These are phyloP conservation scores for Apantesis nais DNA, from an alignment of 2,888 invertebrate genomes.

Conservation along the genomic window DNA sequence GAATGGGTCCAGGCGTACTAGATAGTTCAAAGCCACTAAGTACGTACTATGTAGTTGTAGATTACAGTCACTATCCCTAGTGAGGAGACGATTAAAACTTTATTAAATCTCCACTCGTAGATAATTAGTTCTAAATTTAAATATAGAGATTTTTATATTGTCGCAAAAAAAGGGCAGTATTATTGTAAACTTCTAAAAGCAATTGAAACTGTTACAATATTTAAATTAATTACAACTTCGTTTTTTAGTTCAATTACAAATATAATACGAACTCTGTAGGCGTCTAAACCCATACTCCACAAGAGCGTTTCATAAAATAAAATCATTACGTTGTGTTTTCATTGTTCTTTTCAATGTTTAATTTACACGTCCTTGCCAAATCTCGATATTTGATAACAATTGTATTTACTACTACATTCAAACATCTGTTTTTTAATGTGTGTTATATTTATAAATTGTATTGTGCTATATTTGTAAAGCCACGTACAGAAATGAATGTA, in stretches of 20 bases:
- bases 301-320: slow-evolving; percentile 26
- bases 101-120: too few relatives aligned
- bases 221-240: neutral
- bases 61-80: too few relatives aligned
- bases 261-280: neutral
- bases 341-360: slow-evolving; percentile 37
- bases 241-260: neutral
- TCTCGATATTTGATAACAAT: slow-evolving; percentile 31
- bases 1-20: neutral
- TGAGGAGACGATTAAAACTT: too few relatives aligned
- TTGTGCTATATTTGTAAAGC: neutral
- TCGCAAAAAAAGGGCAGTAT: too few relatives aligned
- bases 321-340: slow-evolving; percentile 24
- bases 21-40: too few relatives aligned
- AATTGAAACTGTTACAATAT: too few relatives aligned
- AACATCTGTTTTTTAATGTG: slow-evolving; percentile 10
- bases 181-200: too few relatives aligned
- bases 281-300: neutral
- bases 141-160: too few relatives aligned
- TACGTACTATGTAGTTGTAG: too few relatives aligned
- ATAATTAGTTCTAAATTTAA: too few relatives aligned
- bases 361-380: slow-evolving; percentile 37
- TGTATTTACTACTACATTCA: slow-evolving; percentile 18
- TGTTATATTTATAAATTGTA: neutral
- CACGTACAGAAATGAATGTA: too few relatives aligned